Conservation (phyloP, 64 coral and sea anemone genomes). For the Platygyra sinensis region DNA sequence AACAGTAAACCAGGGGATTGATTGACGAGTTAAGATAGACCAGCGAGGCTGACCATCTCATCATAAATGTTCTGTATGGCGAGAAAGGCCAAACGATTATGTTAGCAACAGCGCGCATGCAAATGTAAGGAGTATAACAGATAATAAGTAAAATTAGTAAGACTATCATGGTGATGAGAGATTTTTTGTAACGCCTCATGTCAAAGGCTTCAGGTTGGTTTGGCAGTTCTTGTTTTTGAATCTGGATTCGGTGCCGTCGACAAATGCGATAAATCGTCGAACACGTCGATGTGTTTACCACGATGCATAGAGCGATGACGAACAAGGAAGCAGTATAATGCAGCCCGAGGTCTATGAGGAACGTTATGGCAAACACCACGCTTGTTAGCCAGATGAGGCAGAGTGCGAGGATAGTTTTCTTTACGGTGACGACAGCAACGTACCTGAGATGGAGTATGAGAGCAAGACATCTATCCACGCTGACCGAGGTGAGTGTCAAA, state of each 20-base stretch:
- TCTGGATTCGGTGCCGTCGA: not conserved
- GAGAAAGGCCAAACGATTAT: not conserved
- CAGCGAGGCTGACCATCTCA: not conserved
- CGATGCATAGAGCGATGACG: too few relatives aligned
- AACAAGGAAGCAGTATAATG: not conserved
- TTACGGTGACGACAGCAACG: not conserved
- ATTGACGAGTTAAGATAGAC: not conserved
- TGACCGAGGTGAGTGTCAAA: not conserved
- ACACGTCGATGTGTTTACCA: too few relatives aligned
- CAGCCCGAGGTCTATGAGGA: not conserved
- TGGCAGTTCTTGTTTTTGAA: not conserved
- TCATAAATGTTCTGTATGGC: not conserved
- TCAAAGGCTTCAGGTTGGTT: not conserved
- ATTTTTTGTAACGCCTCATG: not conserved
- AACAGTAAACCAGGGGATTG: conserved; percentile 6
- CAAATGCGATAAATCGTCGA: too few relatives aligned
- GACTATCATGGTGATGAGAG: not conserved
- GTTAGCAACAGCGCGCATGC: not conserved
- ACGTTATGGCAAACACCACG: not conserved
- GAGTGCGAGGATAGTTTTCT: not conserved
- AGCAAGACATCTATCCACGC: not conserved
- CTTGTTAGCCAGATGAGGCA: not conserved
- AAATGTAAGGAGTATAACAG: not conserved
- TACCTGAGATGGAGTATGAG: not conserved
- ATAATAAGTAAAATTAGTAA: not conserved